Base-by-base conservation (phyloP, 2,888 invertebrate genomes). In the Nymphalis c-album region DNA sequence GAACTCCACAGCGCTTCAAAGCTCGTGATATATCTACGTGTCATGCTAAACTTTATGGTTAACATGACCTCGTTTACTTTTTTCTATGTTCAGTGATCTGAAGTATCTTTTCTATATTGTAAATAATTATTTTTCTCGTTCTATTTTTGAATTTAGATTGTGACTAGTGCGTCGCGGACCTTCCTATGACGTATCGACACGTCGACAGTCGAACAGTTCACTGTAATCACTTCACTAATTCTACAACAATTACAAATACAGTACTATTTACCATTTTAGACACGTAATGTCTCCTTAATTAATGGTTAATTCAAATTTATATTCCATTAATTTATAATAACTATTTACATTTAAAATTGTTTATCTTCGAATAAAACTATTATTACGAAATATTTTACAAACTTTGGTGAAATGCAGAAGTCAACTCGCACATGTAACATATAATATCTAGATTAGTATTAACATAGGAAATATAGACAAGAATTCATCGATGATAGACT, bases 231-330 rank as follows among this genome's bases (percentile, higher is more conserved):
- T 84, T 90, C 85, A 86, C 89, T 91, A 90, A 85, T 76, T 84
- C 91, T 91, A 92, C 90, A 90, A 90, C 91, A 91, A 89, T 90
- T 91, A 91, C 91, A 90, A 87, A 87, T 90, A 91, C 88, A 87
- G 90, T 90, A 91, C 89, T 87, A 86, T 89, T 85, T 90, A 90
- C 85, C 90, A 86, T 90, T 88, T 87, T 85, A 88, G 90, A 91
- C 88, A 90, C 85, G 79, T 85, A 86, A 86, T 86, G 90, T 89
- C 90, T 77, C 73, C 82, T 80, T 82, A 85, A 82, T 75, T 83
- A 87, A 86, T 85, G 86, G 86, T 87, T 88, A 87, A 82, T 88
- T 87, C 78, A 86, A 85, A 85, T 85, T 83, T 85, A 84, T 82
- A 83, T 78, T 80, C 82, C 80, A 81, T 83, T 79, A 79, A 87